Base-by-base conservation (phyloP, 2,888 invertebrate genomes). In the Onthophagus sagittarius region DNA sequence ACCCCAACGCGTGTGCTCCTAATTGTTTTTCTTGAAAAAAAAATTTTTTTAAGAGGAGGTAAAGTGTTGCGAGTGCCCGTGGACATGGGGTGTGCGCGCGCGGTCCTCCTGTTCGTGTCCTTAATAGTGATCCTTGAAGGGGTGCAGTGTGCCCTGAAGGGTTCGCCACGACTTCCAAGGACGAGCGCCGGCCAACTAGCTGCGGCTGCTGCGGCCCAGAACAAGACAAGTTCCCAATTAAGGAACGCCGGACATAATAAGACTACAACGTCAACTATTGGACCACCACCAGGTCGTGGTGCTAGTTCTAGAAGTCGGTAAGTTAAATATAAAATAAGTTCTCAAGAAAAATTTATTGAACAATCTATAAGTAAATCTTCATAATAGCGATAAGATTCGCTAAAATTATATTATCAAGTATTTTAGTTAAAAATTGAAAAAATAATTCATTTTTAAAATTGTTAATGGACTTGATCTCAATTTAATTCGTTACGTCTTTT, bases 171-270 rank as follows among this genome's bases (percentile, higher is more conserved):
- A 67, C 83, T 89, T 75, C 89, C 90, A 71, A 85, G 90, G 77
- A 87, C 90, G 77, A 88, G 90, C 82, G 88, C 90, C 78, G 89
- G 85, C 78, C 88, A 89, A 80, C 82, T 88, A 77, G 86, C 86
- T 32, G 85, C 85, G 5, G 83, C 83, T 14, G 85, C 84, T 14
- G 84, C 84, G 64, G 84, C 84, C 4, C 84, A 84, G 76, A 85
- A 85, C 75, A 84, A 84, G 76, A 85, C 85, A 15, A 79, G 82
- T 62, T 75, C 82, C 31, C 82, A 85, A 76, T 77, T 84, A 71
- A 79, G 84, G 70, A 82, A 79, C 75, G 32, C 73, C n/a, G 73
- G 74, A 63, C 77, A 73, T 71, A 76, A 74, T 73, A 75, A 77
- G 63, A 76, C 76, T 74, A 65, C 76, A 76, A 78, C 76, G 1